These are phyloP conservation scores for Drosophila kikkawai DNA, from an alignment of 1,140 invertebrate species.

Conservation along the genomic window DNA sequence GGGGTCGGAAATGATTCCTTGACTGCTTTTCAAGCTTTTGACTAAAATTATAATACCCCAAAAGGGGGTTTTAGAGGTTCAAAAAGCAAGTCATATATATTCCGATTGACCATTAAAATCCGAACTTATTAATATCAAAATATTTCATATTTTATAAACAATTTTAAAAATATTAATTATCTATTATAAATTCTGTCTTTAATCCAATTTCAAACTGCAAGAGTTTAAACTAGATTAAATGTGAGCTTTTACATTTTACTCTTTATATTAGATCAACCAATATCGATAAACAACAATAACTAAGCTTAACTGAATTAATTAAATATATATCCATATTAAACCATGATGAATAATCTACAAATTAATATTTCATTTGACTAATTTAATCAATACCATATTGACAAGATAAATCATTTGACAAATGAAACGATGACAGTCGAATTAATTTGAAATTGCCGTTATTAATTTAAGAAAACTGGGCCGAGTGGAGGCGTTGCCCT, in stretches of 20 bases:
- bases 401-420: conserved; percentile 5
- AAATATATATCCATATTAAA: not conserved
- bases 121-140: too few relatives aligned
- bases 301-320: conserved; percentile 7
- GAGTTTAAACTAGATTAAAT: not conserved
- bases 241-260: not conserved
- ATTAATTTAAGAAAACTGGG: conserved; percentile 9
- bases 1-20: too few relatives aligned
- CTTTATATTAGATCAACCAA: not conserved
- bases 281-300: not conserved
- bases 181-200: too few relatives aligned
- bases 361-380: conserved; percentile 9
- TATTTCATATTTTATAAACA: too few relatives aligned
- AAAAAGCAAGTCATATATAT: too few relatives aligned
- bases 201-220: too few relatives aligned
- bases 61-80: too few relatives aligned
- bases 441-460: not conserved
- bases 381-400: conserved; percentile 2
- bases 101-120: too few relatives aligned
- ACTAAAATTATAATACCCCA: too few relatives aligned
- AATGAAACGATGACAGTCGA: conserved; percentile 8
- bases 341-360: conserved; percentile 7
- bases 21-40: too few relatives aligned
- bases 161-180: too few relatives aligned
- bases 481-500: not conserved